Conservation (phyloP, 2,797 vertebrate genomes). For the Anniella stebbinsi region DNA sequence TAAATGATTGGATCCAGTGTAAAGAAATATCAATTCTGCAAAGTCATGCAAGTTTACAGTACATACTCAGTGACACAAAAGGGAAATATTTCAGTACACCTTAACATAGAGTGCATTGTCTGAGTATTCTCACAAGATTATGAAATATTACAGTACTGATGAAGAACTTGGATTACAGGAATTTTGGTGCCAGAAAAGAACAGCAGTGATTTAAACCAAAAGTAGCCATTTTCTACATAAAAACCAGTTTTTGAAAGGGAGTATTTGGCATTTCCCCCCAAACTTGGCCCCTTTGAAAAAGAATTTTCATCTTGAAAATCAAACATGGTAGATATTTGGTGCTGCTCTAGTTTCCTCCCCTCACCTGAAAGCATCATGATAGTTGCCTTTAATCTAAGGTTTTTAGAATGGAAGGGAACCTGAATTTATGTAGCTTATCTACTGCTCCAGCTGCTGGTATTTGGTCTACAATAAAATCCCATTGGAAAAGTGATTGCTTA, state of each 20-base stretch:
- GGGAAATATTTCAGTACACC: not conserved
- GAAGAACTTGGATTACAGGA: not conserved
- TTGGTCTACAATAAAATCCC: not conserved
- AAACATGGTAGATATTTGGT: not conserved
- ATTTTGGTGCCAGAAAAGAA: not conserved
- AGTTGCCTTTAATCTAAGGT: conserved; percentile 21
- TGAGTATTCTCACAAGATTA: not conserved
- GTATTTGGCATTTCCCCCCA: not conserved
- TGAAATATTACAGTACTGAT: not conserved
- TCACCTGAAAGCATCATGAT: conserved; percentile 35
- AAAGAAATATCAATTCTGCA: not conserved
- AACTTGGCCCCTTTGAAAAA: not conserved
- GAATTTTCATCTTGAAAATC: not conserved
- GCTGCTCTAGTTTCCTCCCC: conserved; percentile 27
- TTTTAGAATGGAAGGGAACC: conserved; percentile 12
- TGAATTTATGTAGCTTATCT: conserved; percentile 14
- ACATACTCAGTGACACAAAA: not conserved
- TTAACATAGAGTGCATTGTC: not conserved
- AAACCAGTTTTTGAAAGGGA: not conserved
- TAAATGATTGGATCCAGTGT: not conserved
- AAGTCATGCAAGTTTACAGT: not conserved
- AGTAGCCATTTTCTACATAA: not conserved
- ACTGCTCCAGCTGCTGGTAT: not conserved
- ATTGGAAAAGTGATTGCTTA: not conserved
- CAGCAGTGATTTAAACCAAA: not conserved